Conservation (phyloP, 1,140 invertebrate genomes). For the Theocolax elegans region DNA sequence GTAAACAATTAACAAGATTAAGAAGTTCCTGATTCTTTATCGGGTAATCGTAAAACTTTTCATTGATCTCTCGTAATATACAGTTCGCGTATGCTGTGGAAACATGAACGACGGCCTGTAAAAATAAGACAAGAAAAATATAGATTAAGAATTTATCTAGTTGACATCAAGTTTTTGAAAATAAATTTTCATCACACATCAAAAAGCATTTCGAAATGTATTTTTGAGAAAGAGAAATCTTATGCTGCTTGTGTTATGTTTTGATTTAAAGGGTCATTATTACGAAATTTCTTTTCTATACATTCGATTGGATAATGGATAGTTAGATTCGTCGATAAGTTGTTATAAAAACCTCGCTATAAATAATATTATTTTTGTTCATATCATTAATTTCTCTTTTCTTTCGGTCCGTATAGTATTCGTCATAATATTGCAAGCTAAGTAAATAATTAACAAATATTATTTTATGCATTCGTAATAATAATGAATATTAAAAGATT, state of each 20-base stretch:
- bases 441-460: too few species aligned
- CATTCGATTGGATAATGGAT: too few species aligned
- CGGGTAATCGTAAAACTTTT: conserved; percentile 77
- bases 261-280: background rate
- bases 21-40: conserved; percentile 74
- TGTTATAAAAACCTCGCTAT: too few species aligned
- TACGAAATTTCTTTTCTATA: background rate
- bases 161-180: background rate
- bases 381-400: too few species aligned
- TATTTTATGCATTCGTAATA: too few species aligned
- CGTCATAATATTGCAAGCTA: too few species aligned
- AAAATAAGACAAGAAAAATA: conserved; percentile 41
- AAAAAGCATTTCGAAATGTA: background rate
- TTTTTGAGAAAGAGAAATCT: conserved; percentile 1
- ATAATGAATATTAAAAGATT: too few species aligned
- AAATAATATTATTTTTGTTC: too few species aligned
- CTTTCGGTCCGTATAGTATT: too few species aligned
- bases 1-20: conserved; percentile 66
- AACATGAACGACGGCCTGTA: conserved; percentile 73
- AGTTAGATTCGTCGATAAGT: too few species aligned
- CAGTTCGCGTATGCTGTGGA: conserved; percentile 80
- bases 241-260: background rate
- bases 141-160: background rate
- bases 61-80: conserved; percentile 68
- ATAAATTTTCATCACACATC: background rate